Conservation (phyloP, 1,140 invertebrate genomes). For the Bicyclus anynana region DNA sequence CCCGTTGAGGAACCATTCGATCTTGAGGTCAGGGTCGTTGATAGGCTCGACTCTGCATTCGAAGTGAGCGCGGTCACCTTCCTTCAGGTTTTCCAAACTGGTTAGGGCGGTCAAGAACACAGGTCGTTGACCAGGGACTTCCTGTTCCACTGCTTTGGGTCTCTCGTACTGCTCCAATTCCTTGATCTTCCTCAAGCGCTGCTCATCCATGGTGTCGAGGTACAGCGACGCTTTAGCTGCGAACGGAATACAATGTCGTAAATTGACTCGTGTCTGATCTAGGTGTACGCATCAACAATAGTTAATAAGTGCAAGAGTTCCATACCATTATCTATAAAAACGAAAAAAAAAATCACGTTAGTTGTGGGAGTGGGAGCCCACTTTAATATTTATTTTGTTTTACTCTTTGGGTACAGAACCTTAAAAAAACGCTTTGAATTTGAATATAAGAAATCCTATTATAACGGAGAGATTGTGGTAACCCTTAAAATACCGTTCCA, state of each 20-base stretch:
- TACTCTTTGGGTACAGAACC: too few relatives aligned
- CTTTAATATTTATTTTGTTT: too few relatives aligned
- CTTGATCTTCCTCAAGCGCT: slow-evolving; percentile 91
- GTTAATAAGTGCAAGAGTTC: too few relatives aligned
- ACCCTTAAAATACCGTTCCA: too few relatives aligned
- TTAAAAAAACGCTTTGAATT: too few relatives aligned
- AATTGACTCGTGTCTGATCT: too few relatives aligned
- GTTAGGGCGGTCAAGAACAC: slow-evolving; percentile 92
- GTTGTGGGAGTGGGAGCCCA: too few relatives aligned
- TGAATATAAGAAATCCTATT: too few relatives aligned
- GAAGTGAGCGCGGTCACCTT: slow-evolving; percentile 95
- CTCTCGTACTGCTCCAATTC: slow-evolving; percentile 90
- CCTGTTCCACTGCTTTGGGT: slow-evolving; percentile 85
- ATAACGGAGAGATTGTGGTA: too few relatives aligned
- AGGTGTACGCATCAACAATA: too few relatives aligned
- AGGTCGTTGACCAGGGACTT: slow-evolving; percentile 87
- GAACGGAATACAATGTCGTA: slow-evolving; percentile 27
- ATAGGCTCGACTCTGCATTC: slow-evolving; percentile 97
- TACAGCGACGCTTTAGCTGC: slow-evolving; percentile 89
- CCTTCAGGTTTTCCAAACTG: slow-evolving; percentile 90
- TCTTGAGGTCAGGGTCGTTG: slow-evolving; percentile 95
- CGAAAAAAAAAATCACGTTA: too few relatives aligned
- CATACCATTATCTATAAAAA: too few relatives aligned
- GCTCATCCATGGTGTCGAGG: slow-evolving; percentile 92
- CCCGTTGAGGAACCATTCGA: slow-evolving; percentile 97